Evolutionary conservation across 2,797 vertebrate genomes (phyloP).

Genomic region (Sebastes cheni): DNA sequence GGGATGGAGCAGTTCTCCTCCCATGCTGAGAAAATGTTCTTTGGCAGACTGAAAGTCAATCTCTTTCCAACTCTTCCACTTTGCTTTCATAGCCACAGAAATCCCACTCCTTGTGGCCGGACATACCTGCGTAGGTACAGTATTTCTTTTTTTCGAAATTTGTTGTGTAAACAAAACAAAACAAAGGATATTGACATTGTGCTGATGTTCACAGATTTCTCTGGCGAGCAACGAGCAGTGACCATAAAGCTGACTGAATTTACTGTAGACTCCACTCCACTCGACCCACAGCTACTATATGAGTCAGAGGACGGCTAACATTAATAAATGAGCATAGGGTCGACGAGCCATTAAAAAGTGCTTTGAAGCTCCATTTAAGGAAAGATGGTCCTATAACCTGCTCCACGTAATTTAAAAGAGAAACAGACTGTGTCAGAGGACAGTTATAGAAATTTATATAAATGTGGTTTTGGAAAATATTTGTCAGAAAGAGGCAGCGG

Average conservation of each 20-base stretch:
- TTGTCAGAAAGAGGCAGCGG: conserved; percentile 46
- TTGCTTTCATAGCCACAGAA: neutral
- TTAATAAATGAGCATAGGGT: conserved; percentile 59
- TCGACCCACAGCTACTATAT: conserved; percentile 27
- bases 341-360: conserved; percentile 60
- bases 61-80: neutral
- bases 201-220: neutral
- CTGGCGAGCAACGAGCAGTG: neutral
- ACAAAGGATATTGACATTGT: neutral
- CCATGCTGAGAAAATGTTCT: conserved; percentile 6
- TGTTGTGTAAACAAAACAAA: neutral
- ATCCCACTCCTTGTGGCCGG: neutral
- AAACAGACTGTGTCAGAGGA: conserved; percentile 35
- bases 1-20: neutral
- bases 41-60: neutral
- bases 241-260: conserved; percentile 32
- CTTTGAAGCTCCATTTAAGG: conserved; percentile 59
- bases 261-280: conserved; percentile 22
- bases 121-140: neutral
- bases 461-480: conserved; percentile 48
- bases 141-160: neutral
- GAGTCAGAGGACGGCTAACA: conserved; percentile 45
- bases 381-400: conserved; percentile 54
- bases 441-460: conserved; percentile 55
- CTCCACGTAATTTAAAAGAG: conserved; percentile 51